These are phyloP conservation scores for Sphinx pinastri DNA, from an alignment of 2,888 invertebrate species.

Conservation along the genomic window DNA sequence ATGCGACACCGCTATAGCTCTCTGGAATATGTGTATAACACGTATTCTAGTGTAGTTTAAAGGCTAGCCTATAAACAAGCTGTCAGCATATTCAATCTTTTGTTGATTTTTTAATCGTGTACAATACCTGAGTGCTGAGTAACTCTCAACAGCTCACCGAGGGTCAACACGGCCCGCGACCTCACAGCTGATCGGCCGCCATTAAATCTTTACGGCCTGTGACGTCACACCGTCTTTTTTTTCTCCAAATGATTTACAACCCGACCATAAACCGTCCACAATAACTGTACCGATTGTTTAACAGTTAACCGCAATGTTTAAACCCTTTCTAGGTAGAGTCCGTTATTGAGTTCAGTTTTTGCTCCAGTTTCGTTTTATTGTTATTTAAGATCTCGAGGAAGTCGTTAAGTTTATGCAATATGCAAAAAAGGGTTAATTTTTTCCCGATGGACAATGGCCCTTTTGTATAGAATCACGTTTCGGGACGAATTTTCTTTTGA, in stretches of 20 bases:
- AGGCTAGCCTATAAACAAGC: slow-evolving; percentile 1
- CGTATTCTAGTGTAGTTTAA: not conserved
- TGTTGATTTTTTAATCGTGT: not conserved
- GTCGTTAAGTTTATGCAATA: slow-evolving; percentile 75
- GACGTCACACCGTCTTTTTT: slow-evolving; percentile 72
- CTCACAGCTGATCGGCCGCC: slow-evolving; percentile 77
- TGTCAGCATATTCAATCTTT: not conserved
- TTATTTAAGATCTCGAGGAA: slow-evolving; percentile 59
- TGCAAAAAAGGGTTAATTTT: slow-evolving; percentile 75
- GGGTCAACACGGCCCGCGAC: slow-evolving; percentile 54
- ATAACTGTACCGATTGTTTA: slow-evolving; percentile 82
- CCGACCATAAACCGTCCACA: slow-evolving; percentile 73
- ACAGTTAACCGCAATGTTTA: slow-evolving; percentile 82
- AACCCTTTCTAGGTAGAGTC: slow-evolving; percentile 80
- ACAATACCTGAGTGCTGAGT: slow-evolving; percentile 24
- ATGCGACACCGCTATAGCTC: not conserved
- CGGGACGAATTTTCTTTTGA: slow-evolving; percentile 50
- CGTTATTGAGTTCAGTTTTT: slow-evolving; percentile 69
- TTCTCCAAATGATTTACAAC: slow-evolving; percentile 79
- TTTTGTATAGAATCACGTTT: slow-evolving; percentile 48
- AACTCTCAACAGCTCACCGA: slow-evolving; percentile 36
- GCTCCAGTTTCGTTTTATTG: slow-evolving; percentile 72
- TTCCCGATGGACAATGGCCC: slow-evolving; percentile 48
- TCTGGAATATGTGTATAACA: not conserved
- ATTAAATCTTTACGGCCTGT: slow-evolving; percentile 77